Evolutionary conservation across 2,113 vertebrate species (phyloP).

Genomic region (Erythrocebus patas): DNA sequence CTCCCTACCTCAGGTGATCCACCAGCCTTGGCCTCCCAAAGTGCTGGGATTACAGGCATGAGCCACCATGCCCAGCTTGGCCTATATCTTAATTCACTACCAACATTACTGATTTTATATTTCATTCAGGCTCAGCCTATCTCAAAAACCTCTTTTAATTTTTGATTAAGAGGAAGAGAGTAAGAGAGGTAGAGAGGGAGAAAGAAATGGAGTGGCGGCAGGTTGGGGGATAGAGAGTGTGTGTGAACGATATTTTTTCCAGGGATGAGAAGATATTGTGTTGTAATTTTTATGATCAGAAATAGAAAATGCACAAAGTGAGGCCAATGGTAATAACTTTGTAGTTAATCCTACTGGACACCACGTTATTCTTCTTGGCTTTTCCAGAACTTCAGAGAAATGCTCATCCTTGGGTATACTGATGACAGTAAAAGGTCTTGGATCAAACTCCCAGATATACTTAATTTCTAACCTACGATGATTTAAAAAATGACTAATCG

Average conservation of each 20-base stretch:
- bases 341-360: constrained; percentile 58
- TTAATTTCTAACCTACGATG: constrained; percentile 48
- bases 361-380: constrained; percentile 47
- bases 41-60: no score
- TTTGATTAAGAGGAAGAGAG: not conserved
- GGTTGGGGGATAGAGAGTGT: not conserved
- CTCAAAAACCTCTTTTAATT: not conserved
- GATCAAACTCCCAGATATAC: constrained; percentile 59
- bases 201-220: not conserved
- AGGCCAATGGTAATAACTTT: constrained; percentile 58
- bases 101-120: not conserved
- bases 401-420: constrained; percentile 38
- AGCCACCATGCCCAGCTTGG: not conserved
- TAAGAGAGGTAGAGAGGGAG: not conserved
- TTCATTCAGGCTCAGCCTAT: not conserved
- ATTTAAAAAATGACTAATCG: constrained; percentile 50
- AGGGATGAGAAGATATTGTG: not conserved
- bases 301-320: constrained; percentile 53
- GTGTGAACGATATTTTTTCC: not conserved
- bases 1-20: no score
- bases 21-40: no score
- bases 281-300: constrained; percentile 60
- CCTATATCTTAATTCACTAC: not conserved
- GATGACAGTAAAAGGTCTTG: constrained; percentile 55
- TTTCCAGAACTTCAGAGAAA: constrained; percentile 49